Evolutionary conservation across 1,140 invertebrate species (phyloP).

Genomic region (Venturia canescens): DNA sequence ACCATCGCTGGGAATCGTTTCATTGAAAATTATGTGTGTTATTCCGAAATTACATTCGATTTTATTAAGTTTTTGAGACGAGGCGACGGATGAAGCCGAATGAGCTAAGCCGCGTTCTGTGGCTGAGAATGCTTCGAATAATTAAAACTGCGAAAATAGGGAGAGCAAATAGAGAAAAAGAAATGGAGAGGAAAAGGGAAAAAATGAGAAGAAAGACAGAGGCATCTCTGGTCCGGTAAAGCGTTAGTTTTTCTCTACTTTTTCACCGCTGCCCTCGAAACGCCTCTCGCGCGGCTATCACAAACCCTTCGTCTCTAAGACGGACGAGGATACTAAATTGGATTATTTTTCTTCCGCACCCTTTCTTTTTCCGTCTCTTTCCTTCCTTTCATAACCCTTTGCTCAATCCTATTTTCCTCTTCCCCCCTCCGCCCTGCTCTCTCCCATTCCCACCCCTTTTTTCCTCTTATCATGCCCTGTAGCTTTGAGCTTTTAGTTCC

Average conservation of each 20-base stretch:
- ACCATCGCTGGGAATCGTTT: too few species aligned
- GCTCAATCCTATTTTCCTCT: too few species aligned
- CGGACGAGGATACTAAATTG: slow-evolving; percentile 65
- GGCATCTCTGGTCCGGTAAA: background rate
- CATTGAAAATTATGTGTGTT: too few species aligned
- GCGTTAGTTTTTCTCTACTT: slow-evolving; percentile 25
- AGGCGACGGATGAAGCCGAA: slow-evolving; percentile 12
- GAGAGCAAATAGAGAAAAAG: slow-evolving; percentile 7
- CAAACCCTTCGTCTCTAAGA: slow-evolving; percentile 40
- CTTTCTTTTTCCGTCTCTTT: slow-evolving; percentile 24
- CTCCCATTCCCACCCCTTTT: background rate
- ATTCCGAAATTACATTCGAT: too few species aligned
- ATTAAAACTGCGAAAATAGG: slow-evolving; percentile 74
- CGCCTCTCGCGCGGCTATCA: slow-evolving; percentile 51
- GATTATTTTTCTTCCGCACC: slow-evolving; percentile 69
- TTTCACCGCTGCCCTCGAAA: slow-evolving; percentile 17
- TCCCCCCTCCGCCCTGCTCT: background rate
- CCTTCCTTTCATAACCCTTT: slow-evolving; percentile 13
- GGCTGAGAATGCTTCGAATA: slow-evolving; percentile 59
- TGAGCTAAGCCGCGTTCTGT: slow-evolving; percentile 49
- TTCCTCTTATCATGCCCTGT: too few species aligned
- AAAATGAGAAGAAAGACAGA: too few species aligned
- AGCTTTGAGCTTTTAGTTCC: too few species aligned
- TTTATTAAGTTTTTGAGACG: too few species aligned
- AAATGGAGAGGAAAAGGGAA: background rate